Base-by-base conservation (phyloP, 2,797 vertebrate genomes). In the Triplophysa yarkandensis region DNA sequence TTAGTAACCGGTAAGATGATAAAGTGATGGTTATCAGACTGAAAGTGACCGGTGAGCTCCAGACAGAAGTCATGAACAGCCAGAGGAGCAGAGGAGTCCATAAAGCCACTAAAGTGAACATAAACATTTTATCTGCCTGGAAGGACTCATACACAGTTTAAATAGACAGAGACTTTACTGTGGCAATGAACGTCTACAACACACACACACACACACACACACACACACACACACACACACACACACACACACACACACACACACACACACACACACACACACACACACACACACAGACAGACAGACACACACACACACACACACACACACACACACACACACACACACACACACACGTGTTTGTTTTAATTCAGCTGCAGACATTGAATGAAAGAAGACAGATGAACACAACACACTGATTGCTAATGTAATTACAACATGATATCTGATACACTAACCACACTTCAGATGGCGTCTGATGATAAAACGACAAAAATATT, bases 51-150 rank as follows among this genome's bases (percentile, higher is more conserved):
- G 86, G 87, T 57, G 67, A 28, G 62, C 88, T 88, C 85, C 71
- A 77, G 82, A 84, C 82, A 86, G 79, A 39, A 39, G 36, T 13
- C 36, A 39, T 86, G 83, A 89, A 86, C 85, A 79, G 88, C 84
- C 84, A 79, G 48, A 83, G 86, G 85, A 92, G 89, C 84, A 79
- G 48, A 83, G 86, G 85, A 92, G 89, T 93, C 88, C 86, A 91
- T 92, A 92, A 91, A 92, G 88, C 81, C 87, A 87, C 91, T 91
- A 89, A 90, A 89, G 89, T 90, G 89, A 89, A 90, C 88, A 90
- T 91, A 92, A 92, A 90, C 86, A 85, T 89, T 91, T 91, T 91
- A 92, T 87, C 90, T 88, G 89, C 86, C 87, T 82, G 84, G 88
- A 86, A 87, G 90, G 88, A 85, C 86, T 84, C 82, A 81, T 83